phyloP scores from a whole-genome alignment of 2,113 vertebrate genomes.

The Scomber scombrus region DNA sequence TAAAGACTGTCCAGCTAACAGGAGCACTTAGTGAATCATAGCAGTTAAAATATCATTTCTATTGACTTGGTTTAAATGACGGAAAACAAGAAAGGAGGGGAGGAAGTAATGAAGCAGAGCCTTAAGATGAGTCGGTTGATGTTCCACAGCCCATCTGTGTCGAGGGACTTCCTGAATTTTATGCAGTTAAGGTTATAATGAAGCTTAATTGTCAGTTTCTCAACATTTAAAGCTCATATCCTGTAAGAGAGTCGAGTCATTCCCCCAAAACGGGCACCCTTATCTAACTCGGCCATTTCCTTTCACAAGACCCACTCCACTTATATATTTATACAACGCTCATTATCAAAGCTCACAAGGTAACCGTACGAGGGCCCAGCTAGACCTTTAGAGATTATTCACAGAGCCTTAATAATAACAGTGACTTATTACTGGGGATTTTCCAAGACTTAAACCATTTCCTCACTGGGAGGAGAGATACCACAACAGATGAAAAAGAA shows the following conservation, averaged over 20 bases:
- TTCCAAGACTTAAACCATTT: constrained; percentile 22
- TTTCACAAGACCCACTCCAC: constrained; percentile 34
- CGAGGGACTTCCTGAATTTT: constrained; percentile 63
- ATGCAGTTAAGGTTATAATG: constrained; percentile 51
- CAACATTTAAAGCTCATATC: constrained; percentile 49
- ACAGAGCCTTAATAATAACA: constrained; percentile 33
- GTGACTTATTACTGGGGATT: constrained; percentile 48
- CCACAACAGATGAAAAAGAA: not conserved
- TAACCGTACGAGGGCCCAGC: constrained; percentile 52
- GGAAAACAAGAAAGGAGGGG: constrained; percentile 8
- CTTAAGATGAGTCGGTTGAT: constrained; percentile 27
- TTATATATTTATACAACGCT: constrained; percentile 61
- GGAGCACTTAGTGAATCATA: not conserved
- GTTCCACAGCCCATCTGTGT: constrained; percentile 45
- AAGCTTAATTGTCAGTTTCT: constrained; percentile 66
- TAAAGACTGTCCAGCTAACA: not conserved
- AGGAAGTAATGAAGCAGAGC: not conserved
- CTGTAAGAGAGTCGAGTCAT: constrained; percentile 36
- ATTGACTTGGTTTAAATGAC: not conserved
- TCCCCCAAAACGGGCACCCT: constrained; percentile 50
- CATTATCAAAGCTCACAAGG: constrained; percentile 57
- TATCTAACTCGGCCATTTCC: constrained; percentile 74
- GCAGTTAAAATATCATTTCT: not conserved
- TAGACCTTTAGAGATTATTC: constrained; percentile 31
- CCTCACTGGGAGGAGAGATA: not conserved